Conservation (phyloP, 2,797 vertebrate genomes). For the Ispidina lecontei region DNA sequence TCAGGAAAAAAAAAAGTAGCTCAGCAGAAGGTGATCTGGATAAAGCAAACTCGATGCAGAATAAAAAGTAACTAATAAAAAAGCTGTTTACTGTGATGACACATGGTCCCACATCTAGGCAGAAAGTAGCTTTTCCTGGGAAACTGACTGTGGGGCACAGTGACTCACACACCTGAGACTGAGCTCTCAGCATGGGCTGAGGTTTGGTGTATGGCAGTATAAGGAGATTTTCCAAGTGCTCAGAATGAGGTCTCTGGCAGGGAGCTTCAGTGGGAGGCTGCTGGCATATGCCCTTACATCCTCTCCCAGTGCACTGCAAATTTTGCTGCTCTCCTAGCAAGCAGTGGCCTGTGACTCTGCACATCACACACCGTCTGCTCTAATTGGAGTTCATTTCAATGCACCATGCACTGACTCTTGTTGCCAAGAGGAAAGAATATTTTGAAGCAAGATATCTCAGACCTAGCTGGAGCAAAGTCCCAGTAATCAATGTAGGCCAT, state of each 20-base stretch:
- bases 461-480: background rate
- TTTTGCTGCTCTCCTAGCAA: background rate
- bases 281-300: background rate
- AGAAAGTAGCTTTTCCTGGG: background rate
- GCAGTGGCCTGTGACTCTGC: background rate
- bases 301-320: background rate
- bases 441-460: background rate
- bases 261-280: background rate
- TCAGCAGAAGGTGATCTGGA: background rate
- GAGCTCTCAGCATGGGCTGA: background rate
- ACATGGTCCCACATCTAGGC: background rate
- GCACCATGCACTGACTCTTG: background rate
- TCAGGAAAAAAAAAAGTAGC: background rate
- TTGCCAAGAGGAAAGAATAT: background rate
- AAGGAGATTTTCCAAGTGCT: background rate
- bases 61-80: background rate
- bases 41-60: background rate
- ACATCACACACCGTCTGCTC: background rate
- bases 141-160: background rate
- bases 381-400: background rate
- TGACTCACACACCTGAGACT: background rate
- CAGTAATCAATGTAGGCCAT: background rate
- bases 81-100: background rate
- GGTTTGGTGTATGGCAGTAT: accelerated
- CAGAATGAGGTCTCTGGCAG: background rate